Evolutionary conservation across 2,113 vertebrate species (phyloP).

Genomic region (Dipodomys stephensi): DNA sequence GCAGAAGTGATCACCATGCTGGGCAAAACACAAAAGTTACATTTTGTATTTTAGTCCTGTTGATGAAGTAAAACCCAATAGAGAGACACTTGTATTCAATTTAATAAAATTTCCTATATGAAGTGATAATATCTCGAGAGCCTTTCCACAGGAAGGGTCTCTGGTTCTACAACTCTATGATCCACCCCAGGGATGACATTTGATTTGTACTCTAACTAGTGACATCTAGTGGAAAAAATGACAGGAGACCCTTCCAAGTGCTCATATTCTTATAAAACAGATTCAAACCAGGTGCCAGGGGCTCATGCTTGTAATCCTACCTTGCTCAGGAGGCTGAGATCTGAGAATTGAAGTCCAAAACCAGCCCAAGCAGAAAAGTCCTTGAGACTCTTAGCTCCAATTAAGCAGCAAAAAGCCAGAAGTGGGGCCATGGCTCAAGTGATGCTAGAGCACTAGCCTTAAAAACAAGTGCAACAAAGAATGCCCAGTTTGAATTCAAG

Average conservation of each 20-base stretch:
- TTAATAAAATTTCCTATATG: constrained; percentile 15
- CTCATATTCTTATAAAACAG: constrained; percentile 7
- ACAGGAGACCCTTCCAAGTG: neutral
- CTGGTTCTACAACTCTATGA: neutral
- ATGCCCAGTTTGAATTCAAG: too few relatives aligned
- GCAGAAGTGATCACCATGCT: neutral
- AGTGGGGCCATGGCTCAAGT: too few relatives aligned
- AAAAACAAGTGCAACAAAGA: too few relatives aligned
- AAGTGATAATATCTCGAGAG: neutral
- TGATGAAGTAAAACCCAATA: constrained; percentile 14
- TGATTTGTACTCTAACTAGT: neutral
- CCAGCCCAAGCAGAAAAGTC: too few relatives aligned
- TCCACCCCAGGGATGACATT: neutral
- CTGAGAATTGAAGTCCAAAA: too few relatives aligned
- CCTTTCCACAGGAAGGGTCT: neutral
- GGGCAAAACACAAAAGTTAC: neutral
- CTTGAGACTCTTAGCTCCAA: too few relatives aligned
- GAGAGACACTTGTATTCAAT: neutral
- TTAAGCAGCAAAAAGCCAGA: too few relatives aligned
- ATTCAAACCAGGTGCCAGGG: too few relatives aligned
- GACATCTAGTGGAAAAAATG: neutral
- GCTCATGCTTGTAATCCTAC: too few relatives aligned
- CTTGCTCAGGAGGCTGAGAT: too few relatives aligned
- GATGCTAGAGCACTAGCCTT: too few relatives aligned
- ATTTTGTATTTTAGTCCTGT: neutral